phyloP scores from a whole-genome alignment of 2,888 invertebrate genomes.

The Microctonus aethiopoides region DNA sequence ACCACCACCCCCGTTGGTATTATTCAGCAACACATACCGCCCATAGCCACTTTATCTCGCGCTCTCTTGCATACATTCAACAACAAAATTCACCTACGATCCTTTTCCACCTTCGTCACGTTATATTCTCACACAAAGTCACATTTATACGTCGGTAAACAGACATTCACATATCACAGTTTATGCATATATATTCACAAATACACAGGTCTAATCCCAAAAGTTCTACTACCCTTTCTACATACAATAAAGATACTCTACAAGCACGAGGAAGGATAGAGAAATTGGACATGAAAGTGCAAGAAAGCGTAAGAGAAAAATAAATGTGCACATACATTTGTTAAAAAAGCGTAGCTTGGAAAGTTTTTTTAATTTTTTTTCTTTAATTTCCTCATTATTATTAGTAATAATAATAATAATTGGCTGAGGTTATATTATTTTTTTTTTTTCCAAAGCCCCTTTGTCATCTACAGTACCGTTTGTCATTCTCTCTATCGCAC shows the following conservation, averaged over 20 bases:
- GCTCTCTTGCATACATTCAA: constrained; percentile 21
- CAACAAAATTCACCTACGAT: constrained; percentile 38
- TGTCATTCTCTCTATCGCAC: not conserved
- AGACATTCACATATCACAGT: constrained; percentile 30
- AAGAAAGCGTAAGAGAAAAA: constrained; percentile 44
- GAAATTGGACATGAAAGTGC: not conserved
- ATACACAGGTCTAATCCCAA: constrained; percentile 40
- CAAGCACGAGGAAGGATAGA: constrained; percentile 43
- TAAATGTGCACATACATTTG: constrained; percentile 52
- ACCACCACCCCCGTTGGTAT: constrained; percentile 34
- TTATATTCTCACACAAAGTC: constrained; percentile 22
- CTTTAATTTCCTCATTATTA: not conserved
- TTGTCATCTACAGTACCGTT: not conserved
- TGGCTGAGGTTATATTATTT: not conserved
- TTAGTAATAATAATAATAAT: not conserved
- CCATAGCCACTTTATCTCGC: constrained; percentile 28
- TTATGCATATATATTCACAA: not conserved
- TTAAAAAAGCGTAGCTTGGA: constrained; percentile 47
- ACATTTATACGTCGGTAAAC: constrained; percentile 14
- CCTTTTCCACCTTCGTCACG: constrained; percentile 22
- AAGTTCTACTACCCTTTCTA: constrained; percentile 35
- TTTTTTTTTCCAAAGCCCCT: not conserved
- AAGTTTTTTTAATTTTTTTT: constrained; percentile 17
- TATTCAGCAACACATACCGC: constrained; percentile 36
- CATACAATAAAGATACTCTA: constrained; percentile 17